These are phyloP conservation scores for Plebejus argus DNA, from an alignment of 2,888 invertebrate species.

Conservation along the genomic window DNA sequence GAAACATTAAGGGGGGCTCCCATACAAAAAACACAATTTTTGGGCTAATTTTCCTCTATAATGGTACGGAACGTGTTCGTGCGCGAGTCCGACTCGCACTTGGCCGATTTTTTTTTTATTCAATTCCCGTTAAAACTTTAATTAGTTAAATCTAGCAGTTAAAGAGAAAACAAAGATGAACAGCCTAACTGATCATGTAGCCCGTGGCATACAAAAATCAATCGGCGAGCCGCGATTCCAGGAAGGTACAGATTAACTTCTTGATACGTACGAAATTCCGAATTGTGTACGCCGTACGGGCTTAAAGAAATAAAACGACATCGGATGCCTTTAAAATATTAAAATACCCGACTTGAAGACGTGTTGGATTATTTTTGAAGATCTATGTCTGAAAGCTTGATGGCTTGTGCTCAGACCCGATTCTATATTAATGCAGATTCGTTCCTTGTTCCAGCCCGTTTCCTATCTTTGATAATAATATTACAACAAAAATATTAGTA, in stretches of 20 bases:
- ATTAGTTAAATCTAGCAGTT: not conserved
- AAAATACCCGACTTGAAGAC: slow-evolving; percentile 15
- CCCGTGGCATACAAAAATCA: slow-evolving; percentile 42
- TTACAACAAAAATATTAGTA: too few species aligned
- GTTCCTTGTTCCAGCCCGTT: too few species aligned
- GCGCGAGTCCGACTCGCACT: too few species aligned
- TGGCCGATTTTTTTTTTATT: too few species aligned
- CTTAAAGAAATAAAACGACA: slow-evolving; percentile 40
- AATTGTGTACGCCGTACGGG: slow-evolving; percentile 39
- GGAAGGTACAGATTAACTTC: slow-evolving; percentile 49
- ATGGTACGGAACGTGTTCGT: too few species aligned
- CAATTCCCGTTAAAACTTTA: not conserved
- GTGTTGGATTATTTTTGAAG: slow-evolving; percentile 15
- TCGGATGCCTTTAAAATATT: slow-evolving; percentile 34
- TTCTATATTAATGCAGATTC: not conserved
- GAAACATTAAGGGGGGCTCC: too few species aligned
- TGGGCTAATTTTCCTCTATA: too few species aligned
- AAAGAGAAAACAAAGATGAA: slow-evolving; percentile 31
- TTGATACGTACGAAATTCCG: slow-evolving; percentile 45
- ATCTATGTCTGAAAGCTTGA: not conserved
- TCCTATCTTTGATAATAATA: too few species aligned
- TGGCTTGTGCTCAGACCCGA: not conserved
- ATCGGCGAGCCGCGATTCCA: slow-evolving; percentile 45
- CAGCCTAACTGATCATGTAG: slow-evolving; percentile 36
- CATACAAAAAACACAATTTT: too few species aligned